Evolutionary conservation across 1,140 invertebrate genomes (phyloP), one percentile per base, ranked within the genome.

Genomic region (Melanaphis sacchari): DNA sequence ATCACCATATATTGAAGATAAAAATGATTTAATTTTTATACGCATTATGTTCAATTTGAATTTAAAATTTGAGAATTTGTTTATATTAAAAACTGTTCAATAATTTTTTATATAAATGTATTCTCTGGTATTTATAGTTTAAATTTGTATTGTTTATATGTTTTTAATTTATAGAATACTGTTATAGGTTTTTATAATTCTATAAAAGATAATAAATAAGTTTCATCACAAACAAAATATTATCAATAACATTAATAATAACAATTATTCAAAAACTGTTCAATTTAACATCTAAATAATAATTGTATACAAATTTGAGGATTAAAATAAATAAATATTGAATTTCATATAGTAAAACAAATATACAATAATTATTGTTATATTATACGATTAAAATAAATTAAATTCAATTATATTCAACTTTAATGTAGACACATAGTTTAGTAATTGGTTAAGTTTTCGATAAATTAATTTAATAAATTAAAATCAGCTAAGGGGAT

Each of bases 111-210:
- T 88, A 88, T 49, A 88, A 88, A 66, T 89, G 36, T 36, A 36
- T 46, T 66, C n/a, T n/a, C 11, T 66, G 59, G 8, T 41, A 24
- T 89, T 52, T 52, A 41, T 66, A 90, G 15, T 26, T 46, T 36
- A 21, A 38, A 52, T 38, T 89, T 89, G 21, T 41, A 59, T 41
- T 41, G 31, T 66, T 90, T 90, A 43, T n/a, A 59, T 59, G 59
- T 18, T 41, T 59, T 90, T 90, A 41, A 66, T 40, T 40, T 5
- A 54, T 87, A 59, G 31, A 59, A 90, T 90, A 90, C 89, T 59
- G 89, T 90, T 41, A 40, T 89, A 54, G 24, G 88, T 26, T 90
- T 88, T 90, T 41, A 40, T 90, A 66, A 43, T 66, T 90, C 22
- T 21, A n/a, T 90, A 1, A n/a, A 31, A 31, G 9, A 21, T 43